Conservation (phyloP, 53 echinoderm and acorn worm species). For the Echinarachnius parma region DNA sequence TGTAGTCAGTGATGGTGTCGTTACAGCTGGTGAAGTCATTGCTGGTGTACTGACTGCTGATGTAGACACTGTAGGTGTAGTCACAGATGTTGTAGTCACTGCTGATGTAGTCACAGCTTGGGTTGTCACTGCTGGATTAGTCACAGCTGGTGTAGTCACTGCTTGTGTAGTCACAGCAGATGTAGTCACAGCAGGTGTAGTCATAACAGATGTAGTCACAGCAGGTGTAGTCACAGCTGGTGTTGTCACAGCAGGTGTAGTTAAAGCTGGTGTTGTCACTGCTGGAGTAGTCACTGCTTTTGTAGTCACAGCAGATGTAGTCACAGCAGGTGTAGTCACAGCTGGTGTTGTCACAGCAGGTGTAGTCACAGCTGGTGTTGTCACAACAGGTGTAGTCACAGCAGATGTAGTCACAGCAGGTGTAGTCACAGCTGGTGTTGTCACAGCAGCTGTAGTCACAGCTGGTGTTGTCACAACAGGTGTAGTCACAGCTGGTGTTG, state of each 20-base stretch:
- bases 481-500: constrained; percentile 4
- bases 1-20: background rate
- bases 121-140: background rate
- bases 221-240: background rate
- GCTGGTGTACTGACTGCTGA: background rate
- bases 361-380: constrained; percentile 9
- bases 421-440: constrained; percentile 6
- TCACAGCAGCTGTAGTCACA: background rate
- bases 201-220: background rate
- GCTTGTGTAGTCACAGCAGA: background rate
- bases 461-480: constrained; percentile 20
- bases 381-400: constrained; percentile 26
- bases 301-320: background rate
- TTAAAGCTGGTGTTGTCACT: background rate
- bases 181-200: constrained; percentile 16
- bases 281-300: background rate
- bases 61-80: constrained; percentile 1
- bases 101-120: background rate
- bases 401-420: constrained; percentile 1
- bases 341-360: background rate
- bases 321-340: background rate
- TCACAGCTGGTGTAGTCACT: constrained; percentile 2
- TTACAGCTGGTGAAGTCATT: background rate
- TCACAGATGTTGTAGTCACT: background rate
- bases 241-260: constrained; percentile 7